These are phyloP conservation scores for Panthera tigris DNA, from an alignment of 2,113 vertebrate species.

Conservation along the genomic window DNA sequence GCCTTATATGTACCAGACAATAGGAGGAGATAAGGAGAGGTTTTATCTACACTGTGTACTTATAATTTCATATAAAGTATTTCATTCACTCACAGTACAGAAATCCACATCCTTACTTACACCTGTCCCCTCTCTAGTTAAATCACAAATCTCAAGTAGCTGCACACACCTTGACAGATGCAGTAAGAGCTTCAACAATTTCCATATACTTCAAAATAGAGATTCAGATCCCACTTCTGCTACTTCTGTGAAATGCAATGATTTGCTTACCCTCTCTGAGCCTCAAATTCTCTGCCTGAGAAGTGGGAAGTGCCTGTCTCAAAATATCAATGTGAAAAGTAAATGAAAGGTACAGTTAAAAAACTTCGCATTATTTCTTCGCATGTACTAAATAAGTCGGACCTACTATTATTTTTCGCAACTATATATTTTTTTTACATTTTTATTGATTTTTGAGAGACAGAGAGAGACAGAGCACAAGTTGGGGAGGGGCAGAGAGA, in stretches of 20 bases:
- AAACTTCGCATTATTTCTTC: not conserved
- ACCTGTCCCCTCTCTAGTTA: not conserved
- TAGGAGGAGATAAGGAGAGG: not conserved
- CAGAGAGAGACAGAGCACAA: too few relatives aligned
- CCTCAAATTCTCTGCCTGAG: not conserved
- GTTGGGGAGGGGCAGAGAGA: too few relatives aligned
- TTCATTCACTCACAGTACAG: not conserved
- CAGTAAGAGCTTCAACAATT: not conserved
- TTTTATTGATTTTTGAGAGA: too few relatives aligned
- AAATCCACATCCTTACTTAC: not conserved
- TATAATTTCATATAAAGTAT: not conserved
- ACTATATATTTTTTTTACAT: not conserved
- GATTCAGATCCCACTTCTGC: not conserved
- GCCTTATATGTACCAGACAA: not conserved
- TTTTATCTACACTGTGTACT: not conserved
- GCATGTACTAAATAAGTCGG: not conserved
- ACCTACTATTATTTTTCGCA: not conserved
- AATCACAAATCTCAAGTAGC: not conserved
- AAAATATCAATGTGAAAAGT: not conserved
- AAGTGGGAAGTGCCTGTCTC: not conserved
- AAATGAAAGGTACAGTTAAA: not conserved
- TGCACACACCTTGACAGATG: not conserved
- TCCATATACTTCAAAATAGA: not conserved
- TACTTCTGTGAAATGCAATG: not conserved
- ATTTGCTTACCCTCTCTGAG: not conserved